phyloP scores from a whole-genome alignment of 2,797 vertebrate species.

The Macrochelys suwanniensis region DNA sequence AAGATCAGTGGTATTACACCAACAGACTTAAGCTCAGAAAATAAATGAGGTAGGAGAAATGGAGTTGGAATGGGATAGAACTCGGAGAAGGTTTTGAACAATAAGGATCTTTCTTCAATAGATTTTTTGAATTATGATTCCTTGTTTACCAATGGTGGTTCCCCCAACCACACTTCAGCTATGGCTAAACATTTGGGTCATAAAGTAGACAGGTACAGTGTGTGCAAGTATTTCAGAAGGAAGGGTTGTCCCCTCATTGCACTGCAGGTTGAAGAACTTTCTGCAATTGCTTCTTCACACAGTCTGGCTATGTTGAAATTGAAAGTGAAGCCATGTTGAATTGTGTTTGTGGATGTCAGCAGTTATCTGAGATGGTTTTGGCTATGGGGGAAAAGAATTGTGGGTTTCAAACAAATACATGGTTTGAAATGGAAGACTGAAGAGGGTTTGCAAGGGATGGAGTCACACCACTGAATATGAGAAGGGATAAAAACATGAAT shows the following conservation, averaged over 20 bases:
- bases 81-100: not conserved
- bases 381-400: not conserved
- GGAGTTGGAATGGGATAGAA: not conserved
- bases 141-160: not conserved
- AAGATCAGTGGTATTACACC: not conserved
- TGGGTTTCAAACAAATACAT: not conserved
- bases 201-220: not conserved
- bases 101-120: not conserved
- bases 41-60: not conserved
- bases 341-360: not conserved
- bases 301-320: not conserved
- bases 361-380: not conserved
- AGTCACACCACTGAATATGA: not conserved
- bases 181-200: not conserved
- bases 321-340: not conserved
- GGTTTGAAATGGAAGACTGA: not conserved
- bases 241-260: not conserved
- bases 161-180: not conserved
- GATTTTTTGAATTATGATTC: not conserved
- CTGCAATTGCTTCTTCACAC: not conserved
- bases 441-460: not conserved
- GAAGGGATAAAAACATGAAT: not conserved
- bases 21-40: not conserved
- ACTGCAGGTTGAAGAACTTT: not conserved
- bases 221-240: not conserved